Evolutionary conservation across 1,140 invertebrate genomes (phyloP), one percentile per base, ranked within the genome.

Genomic region (Drepana arcuata): DNA sequence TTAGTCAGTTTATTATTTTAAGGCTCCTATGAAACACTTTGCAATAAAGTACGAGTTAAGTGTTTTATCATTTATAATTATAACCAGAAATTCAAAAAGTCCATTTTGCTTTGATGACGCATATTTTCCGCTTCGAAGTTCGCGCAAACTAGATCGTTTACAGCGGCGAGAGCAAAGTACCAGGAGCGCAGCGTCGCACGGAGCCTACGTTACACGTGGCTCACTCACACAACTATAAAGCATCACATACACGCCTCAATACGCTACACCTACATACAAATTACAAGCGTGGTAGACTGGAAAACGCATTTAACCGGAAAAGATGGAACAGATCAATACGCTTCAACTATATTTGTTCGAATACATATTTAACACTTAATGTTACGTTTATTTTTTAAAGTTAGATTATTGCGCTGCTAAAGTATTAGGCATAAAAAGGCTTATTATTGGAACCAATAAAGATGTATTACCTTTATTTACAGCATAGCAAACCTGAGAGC

Each of bases 91-190:
- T n/a, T n/a, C n/a, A n/a, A n/a, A n/a, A n/a, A n/a, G n/a, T n/a
- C n/a, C n/a, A n/a, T n/a, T n/a, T n/a, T n/a, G n/a, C n/a, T n/a
- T n/a, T n/a, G n/a, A 23, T 30, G 24, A 38, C 14, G 6, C n/a
- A n/a, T n/a, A 64, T 56, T 56, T 68, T 64, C 59, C 61, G 54
- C 66, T 64, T 62, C 60, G 58, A 71, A 73, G 63, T 74, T 63
- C 56, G 55, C 58, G 55, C 59, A 75, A 74, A 74, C 70, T 74
- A 74, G 72, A 77, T 77, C 70, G 72, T 65, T 80, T 80, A 80
- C 75, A 80, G 65, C 75, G 63, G 49, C 45, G 57, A 56, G 66
- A 59, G 61, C 59, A 41, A 34, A 42, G 40, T 80, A 80, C 72
- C 47, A 80, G 75, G 75, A 41, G 53, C 48, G 49, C 65, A 80